Conservation (phyloP, 1,140 invertebrate species). For the Cephus cinctus region DNA sequence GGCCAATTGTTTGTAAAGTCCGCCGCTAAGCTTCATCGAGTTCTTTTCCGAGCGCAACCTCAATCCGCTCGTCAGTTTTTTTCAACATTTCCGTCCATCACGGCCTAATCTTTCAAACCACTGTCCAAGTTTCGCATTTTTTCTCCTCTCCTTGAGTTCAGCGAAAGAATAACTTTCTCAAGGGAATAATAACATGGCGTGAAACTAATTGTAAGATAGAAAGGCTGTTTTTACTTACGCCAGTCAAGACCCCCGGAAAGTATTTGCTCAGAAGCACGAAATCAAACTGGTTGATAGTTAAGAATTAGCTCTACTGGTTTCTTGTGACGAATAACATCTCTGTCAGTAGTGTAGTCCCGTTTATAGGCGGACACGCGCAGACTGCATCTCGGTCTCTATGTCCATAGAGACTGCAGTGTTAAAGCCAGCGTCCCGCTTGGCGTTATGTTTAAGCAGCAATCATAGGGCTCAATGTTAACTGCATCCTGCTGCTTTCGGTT, state of each 20-base stretch:
- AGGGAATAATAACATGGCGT: background rate
- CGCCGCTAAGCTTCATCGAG: slow-evolving; percentile 26
- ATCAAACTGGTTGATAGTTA: no score
- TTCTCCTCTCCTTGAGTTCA: background rate
- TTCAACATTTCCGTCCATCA: background rate
- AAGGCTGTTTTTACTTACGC: no score
- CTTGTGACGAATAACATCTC: no score
- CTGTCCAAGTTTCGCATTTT: background rate
- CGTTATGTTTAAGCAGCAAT: slow-evolving; percentile 3
- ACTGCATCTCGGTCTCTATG: no score
- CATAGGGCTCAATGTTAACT: slow-evolving; percentile 18
- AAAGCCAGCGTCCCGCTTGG: no score
- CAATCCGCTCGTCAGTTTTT: background rate
- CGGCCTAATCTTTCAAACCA: slow-evolving; percentile 1
- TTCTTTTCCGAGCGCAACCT: slow-evolving; percentile 3
- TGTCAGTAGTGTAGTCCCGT: no score
- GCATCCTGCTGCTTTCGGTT: slow-evolving; percentile 15
- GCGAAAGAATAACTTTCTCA: background rate
- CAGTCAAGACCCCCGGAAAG: no score
- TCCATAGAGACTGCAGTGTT: no score
- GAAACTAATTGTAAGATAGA: no score
- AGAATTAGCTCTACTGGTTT: no score
- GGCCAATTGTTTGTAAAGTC: slow-evolving; percentile 45
- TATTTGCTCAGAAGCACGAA: no score
- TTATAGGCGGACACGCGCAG: no score